Evolutionary conservation across 2,888 invertebrate genomes (phyloP).

Genomic region (Catocala fraxini): DNA sequence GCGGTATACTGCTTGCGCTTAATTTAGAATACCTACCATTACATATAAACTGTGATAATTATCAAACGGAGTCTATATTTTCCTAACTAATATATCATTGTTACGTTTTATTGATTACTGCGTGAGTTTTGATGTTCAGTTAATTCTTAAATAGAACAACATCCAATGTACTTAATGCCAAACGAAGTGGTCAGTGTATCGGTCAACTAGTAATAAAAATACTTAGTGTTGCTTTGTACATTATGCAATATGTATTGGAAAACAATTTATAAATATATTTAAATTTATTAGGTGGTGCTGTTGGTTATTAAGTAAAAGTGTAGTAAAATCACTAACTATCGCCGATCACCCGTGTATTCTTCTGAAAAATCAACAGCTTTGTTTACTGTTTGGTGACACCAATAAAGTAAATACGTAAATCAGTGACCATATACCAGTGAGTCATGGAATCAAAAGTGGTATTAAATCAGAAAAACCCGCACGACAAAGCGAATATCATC

Average conservation of each 20-base stretch:
- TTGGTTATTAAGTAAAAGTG: constrained; percentile 12
- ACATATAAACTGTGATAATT: constrained; percentile 50
- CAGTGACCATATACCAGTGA: constrained; percentile 24
- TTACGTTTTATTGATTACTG: constrained; percentile 7
- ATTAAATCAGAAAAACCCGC: constrained; percentile 88
- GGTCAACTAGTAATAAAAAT: constrained; percentile 35
- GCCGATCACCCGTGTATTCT: constrained; percentile 4
- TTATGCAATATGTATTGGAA: constrained; percentile 56
- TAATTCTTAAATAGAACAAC: constrained; percentile 1
- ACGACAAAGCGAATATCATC: constrained; percentile 86
- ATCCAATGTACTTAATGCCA: neutral
- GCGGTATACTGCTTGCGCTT: constrained; percentile 27
- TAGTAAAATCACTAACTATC: constrained; percentile 9
- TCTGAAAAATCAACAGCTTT: neutral
- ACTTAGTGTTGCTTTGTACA: constrained; percentile 31
- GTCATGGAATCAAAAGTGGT: constrained; percentile 89
- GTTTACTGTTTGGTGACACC: neutral
- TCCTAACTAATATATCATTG: constrained; percentile 20
- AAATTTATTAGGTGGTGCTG: constrained; percentile 19
- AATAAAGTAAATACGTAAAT: neutral
- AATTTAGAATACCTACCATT: constrained; percentile 26
- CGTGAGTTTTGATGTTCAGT: neutral
- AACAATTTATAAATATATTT: constrained; percentile 25
- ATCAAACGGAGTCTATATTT: constrained; percentile 37
- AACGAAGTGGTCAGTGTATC: constrained; percentile 39